A percentile compares a stretch with the other conserved stretches of the same genome.
Conservation (phyloP, 2,113 vertebrate genomes). For the Spea bombifrons region DNA sequence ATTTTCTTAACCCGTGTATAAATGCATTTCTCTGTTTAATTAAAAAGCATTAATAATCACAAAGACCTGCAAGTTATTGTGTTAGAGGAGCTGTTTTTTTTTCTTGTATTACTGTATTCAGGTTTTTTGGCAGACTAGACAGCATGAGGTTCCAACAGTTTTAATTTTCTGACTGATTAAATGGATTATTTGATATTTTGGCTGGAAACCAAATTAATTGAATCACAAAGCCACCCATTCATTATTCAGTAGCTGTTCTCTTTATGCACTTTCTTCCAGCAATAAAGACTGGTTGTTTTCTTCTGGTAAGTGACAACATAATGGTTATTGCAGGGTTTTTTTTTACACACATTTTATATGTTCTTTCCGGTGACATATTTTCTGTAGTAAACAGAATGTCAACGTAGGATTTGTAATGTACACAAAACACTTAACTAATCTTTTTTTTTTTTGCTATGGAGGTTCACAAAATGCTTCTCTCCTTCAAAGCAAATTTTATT, state of each 20-base stretch:
- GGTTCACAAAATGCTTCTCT: too few species aligned
- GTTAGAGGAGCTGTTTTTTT: neutral
- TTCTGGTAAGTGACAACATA: slow-evolving; percentile 3
- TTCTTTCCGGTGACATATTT: neutral
- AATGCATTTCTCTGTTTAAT: neutral
- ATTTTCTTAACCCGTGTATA: too few species aligned
- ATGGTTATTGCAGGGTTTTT: neutral
- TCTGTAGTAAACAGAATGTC: neutral
- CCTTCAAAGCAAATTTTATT: too few species aligned
- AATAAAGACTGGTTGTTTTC: slow-evolving; percentile 54
- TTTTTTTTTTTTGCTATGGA: too few species aligned
- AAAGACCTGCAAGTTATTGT: neutral
- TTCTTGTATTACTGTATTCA: neutral
- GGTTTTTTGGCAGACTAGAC: slow-evolving; percentile 56
- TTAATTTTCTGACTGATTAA: slow-evolving; percentile 76
- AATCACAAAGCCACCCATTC: slow-evolving; percentile 66
- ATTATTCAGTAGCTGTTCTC: slow-evolving; percentile 61
- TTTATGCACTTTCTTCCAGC: slow-evolving; percentile 58
- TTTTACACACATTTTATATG: slow-evolving; percentile 5
- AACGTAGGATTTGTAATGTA: neutral
- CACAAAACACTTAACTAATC: neutral
- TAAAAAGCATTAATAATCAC: too few species aligned
- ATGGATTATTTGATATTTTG: slow-evolving; percentile 75
- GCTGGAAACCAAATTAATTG: slow-evolving; percentile 61
- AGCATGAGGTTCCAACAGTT: slow-evolving; percentile 59